Evolutionary conservation across 2,113 vertebrate species (phyloP), one percentile per base, ranked within the genome.

Genomic region (Phoxinus phoxinus): DNA sequence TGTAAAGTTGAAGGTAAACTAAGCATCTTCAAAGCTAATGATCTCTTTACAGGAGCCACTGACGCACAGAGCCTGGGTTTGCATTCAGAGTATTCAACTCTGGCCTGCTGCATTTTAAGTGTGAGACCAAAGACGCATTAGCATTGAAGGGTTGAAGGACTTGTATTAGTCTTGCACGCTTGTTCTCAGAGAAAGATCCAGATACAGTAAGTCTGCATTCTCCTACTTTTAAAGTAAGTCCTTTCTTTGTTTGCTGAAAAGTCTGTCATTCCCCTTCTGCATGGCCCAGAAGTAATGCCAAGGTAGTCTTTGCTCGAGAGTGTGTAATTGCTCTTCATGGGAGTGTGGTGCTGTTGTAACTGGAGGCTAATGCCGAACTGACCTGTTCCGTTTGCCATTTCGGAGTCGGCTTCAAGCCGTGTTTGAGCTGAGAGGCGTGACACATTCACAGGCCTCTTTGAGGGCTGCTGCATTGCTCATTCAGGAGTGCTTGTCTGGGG

Each of bases 291-390:
- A 51, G 61, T 87, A 8, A 81, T 63, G 85, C 59, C 19, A 67
- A 37, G 75, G 73, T 61, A 84, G 78, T 86, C 79, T 76, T 37
- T 80, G 51, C 79, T 74, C 63, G 12, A 81, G 74, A 41, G 46
- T 32, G 89, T 87, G 89, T 92, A 91, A 91, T 92, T 93, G 90
- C 90, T 88, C 89, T 92, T 90, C 88, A 88, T 83, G 88, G 89
- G 85, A 63, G 87, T 84, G 56, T 84, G 85, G 82, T 77, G 81
- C 89, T 83, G 83, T 91, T 58, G 84, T 87, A 85, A 86, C 25
- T 73, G 7, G 82, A 85, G 90, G 90, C 89, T 90, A 91, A 91
- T 89, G 86, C 90, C 88, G 72, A 85, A 89, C 78, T 90, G 90
- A 89, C 90, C 88, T 90, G 87, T 90, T 90, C 90, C 89, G 75